These are phyloP conservation scores for Pelagia noctiluca DNA, from an alignment of 30 jellyfish, hydroid and myxozoan genomes.

Conservation along the genomic window DNA sequence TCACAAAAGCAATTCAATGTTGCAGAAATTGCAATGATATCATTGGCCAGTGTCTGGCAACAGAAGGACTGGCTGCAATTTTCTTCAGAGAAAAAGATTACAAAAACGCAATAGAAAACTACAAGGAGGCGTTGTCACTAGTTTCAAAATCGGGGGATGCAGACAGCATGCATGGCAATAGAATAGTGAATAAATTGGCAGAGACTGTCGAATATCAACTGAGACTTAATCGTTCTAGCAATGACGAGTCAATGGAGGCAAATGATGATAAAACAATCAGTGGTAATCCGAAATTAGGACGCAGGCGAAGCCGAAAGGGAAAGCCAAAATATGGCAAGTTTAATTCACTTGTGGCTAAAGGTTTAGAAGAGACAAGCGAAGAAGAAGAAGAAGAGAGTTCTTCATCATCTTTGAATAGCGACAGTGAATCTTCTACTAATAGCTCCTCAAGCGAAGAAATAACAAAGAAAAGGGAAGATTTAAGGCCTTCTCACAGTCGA, in stretches of 20 bases:
- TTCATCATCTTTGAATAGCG: constrained; percentile 11
- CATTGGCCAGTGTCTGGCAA: constrained; percentile 80
- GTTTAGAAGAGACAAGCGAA: constrained; percentile 69
- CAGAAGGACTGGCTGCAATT: constrained; percentile 93
- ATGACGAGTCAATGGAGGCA: neutral
- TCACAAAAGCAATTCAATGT: constrained; percentile 76
- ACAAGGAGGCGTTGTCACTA: constrained; percentile 71
- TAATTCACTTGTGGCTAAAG: constrained; percentile 83
- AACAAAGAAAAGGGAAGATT: no score
- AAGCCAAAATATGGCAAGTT: constrained; percentile 45
- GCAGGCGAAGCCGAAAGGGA: constrained; percentile 20
- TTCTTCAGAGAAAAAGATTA: constrained; percentile 69
- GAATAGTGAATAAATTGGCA: constrained; percentile 79
- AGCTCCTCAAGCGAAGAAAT: no score
- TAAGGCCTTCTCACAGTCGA: no score
- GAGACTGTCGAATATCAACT: constrained; percentile 78
- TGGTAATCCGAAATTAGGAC: constrained; percentile 7
- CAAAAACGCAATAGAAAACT: constrained; percentile 73
- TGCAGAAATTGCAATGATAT: constrained; percentile 80
- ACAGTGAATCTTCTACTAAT: neutral
- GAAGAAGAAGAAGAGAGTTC: constrained; percentile 32
- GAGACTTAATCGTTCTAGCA: neutral
- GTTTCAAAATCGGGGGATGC: constrained; percentile 43
- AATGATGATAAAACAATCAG: neutral
- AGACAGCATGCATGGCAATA: constrained; percentile 56